phyloP scores from a whole-genome alignment of 92 coral and sea anemone genomes.

The Bergia sp. region DNA sequence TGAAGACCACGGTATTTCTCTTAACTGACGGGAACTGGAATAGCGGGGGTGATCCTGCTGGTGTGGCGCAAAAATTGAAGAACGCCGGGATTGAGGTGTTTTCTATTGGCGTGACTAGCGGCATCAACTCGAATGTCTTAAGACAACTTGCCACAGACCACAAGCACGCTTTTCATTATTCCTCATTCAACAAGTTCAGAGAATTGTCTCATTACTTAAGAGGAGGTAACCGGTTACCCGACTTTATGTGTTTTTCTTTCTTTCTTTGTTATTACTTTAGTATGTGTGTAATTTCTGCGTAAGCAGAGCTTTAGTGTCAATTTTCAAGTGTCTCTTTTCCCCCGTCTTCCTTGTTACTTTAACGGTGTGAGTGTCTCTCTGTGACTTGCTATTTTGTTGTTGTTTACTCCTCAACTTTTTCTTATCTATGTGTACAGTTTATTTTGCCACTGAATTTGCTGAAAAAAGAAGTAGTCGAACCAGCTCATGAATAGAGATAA shows the following conservation, averaged over 20 bases:
- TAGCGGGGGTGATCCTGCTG: slow-evolving; percentile 74
- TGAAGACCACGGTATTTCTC: slow-evolving; percentile 82
- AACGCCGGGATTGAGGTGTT: slow-evolving; percentile 72
- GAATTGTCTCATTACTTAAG: slow-evolving; percentile 83
- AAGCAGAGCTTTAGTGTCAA: not conserved
- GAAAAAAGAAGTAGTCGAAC: no score
- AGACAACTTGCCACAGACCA: slow-evolving; percentile 75
- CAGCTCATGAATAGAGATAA: no score
- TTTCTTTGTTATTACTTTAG: not conserved
- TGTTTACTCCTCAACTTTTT: no score
- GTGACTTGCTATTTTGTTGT: no score
- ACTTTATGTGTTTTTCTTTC: not conserved
- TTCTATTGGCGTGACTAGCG: slow-evolving; percentile 84
- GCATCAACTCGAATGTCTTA: slow-evolving; percentile 65
- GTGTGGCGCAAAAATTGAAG: slow-evolving; percentile 66
- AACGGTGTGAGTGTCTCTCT: no score
- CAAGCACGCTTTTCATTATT: slow-evolving; percentile 77
- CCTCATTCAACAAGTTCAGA: slow-evolving; percentile 74
- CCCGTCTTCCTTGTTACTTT: no score
- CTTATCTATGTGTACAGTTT: no score
- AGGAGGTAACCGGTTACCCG: slow-evolving; percentile 70
- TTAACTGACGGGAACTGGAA: slow-evolving; percentile 95
- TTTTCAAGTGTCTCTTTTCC: no score
- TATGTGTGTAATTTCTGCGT: not conserved
- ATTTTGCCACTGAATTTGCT: no score